These are phyloP conservation scores for Diaphora mendica DNA, from an alignment of 2,888 invertebrate genomes.

Conservation along the genomic window DNA sequence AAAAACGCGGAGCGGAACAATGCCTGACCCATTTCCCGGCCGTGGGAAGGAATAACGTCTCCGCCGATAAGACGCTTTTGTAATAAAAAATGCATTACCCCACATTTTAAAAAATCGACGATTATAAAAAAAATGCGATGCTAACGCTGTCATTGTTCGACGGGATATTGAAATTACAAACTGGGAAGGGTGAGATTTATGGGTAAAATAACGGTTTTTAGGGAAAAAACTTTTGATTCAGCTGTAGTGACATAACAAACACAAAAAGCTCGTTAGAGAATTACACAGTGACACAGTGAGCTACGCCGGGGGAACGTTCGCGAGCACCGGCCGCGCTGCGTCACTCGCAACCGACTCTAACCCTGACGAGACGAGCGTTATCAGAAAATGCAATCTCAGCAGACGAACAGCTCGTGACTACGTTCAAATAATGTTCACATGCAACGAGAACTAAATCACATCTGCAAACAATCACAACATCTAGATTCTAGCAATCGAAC, in stretches of 20 bases:
- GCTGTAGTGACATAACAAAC: slow-evolving; percentile 64
- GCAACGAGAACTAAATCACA: not conserved
- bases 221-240: slow-evolving; percentile 74
- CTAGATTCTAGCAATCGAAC: not conserved
- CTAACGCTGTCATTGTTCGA: slow-evolving; percentile 74
- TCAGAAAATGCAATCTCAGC: not conserved
- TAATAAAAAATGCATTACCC: slow-evolving; percentile 86
- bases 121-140: slow-evolving; percentile 75
- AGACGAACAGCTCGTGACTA: not conserved
- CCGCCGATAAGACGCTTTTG: slow-evolving; percentile 69
- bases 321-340: not conserved
- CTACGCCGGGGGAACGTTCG: not conserved
- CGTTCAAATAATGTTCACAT: not conserved
- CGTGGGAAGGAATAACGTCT: slow-evolving; percentile 86
- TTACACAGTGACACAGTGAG: slow-evolving; percentile 31
- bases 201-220: slow-evolving; percentile 84
- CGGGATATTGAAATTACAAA: slow-evolving; percentile 78
- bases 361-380: not conserved
- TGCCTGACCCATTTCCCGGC: slow-evolving; percentile 85
- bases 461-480: not conserved
- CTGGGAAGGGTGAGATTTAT: slow-evolving; percentile 85
- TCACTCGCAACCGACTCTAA: too few relatives aligned
- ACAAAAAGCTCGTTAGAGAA: slow-evolving; percentile 56
- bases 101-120: slow-evolving; percentile 78
- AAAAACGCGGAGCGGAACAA: slow-evolving; percentile 82